Evolutionary conservation across 2,113 vertebrate genomes (phyloP), one percentile per base, ranked within the genome.

Genomic region (Trichechus manatus): DNA sequence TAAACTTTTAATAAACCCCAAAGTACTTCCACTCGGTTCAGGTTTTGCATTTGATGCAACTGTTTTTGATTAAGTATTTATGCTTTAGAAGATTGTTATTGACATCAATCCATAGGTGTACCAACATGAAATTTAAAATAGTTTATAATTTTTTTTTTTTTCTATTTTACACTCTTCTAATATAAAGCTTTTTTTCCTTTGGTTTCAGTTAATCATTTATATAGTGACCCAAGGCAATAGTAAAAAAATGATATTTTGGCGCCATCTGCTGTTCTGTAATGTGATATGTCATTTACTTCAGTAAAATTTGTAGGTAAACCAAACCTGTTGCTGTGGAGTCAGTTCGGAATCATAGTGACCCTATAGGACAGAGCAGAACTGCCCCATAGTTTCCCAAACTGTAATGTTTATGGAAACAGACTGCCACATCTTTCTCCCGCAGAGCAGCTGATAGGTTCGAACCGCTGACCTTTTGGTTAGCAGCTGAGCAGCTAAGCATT

Each of bases 181-280:
- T 66, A 47, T 13, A 31, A 81, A 31, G 25, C 9, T 4, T n/a
- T 39, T 77, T 80, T 80, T 61, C 77, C 27, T 64, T 91, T 91
- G 59, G 17, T 89, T 97, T 95, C 20, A 84, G 31, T 94, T 93
- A 91, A 50, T 97, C 10, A 15, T 97, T 95, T 86, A 64, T 86
- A 64, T 77, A 88, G 36, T 90, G 33, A 92, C 39, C 29, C 29
- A 77, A 88, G 70, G n/a, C 70, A 72, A 22, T 72, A 27, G 70
- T 72, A 63, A 84, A 75, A 33, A 64, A 91, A 70, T 56, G 44
- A 59, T 78, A 92, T 87, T 97, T 93, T 97, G 96, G 97, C 95
- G 97, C 97, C 97, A 95, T 92, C 97, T 98, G 90, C 96, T 97
- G 97, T 97, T 97, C 72, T 56, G 44, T 89, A 93, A 70, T 66